Evolutionary conservation across 2,797 vertebrate genomes (phyloP).

Genomic region (Sebastes kiyomatsui): DNA sequence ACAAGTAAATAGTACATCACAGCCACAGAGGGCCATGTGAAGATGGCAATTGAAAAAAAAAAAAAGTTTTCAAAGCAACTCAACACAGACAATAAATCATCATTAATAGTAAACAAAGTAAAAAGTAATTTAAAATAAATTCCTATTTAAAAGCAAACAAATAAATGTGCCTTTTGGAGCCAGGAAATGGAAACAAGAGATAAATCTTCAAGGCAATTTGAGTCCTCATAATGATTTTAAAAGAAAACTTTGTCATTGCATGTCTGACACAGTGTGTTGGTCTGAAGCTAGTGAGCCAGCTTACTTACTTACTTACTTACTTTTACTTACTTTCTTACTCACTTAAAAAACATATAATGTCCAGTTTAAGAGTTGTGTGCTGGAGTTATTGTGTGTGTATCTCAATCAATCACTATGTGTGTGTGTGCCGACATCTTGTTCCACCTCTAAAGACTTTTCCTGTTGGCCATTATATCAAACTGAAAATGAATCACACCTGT

Average conservation of each 20-base stretch:
- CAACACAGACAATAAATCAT: neutral
- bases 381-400: neutral
- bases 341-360: neutral
- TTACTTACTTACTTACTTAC: too few species aligned
- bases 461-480: neutral
- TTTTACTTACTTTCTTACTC: too few species aligned
- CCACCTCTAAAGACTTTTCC: neutral
- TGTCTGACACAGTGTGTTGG: neutral
- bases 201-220: neutral
- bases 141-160: neutral
- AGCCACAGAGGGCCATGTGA: neutral
- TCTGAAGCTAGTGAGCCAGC: neutral
- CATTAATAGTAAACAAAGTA: neutral
- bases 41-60: neutral
- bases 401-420: neutral
- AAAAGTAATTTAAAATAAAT: neutral
- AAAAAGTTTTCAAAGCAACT: neutral
- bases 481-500: slow-evolving; percentile 2
- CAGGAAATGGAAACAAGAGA: neutral
- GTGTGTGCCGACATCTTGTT: neutral
- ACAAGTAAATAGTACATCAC: neutral
- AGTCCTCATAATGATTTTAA: neutral
- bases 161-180: neutral
- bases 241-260: neutral
- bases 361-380: neutral